Conservation (phyloP, 1,140 invertebrate species). For the Brachionus paranguensis region DNA sequence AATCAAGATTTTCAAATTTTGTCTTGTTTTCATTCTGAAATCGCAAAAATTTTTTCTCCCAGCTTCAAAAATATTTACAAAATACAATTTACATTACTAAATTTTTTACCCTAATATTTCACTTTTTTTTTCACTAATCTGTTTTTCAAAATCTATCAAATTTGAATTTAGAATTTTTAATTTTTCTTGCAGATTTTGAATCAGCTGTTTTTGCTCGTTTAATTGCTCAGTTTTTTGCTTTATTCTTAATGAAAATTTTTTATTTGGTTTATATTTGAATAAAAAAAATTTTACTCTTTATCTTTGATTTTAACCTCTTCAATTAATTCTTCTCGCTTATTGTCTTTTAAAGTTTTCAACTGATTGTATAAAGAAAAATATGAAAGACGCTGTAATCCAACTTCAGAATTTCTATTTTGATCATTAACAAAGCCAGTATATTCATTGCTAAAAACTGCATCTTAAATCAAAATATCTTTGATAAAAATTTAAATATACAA, state of each 20-base stretch:
- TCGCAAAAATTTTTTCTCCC: neutral
- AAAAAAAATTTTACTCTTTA: neutral
- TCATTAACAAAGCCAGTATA: neutral
- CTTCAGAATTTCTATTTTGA: neutral
- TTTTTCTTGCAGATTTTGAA: neutral
- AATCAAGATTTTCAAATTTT: neutral
- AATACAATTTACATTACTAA: neutral
- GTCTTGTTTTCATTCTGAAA: neutral
- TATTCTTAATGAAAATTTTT: neutral
- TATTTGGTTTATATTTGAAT: neutral
- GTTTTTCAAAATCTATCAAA: neutral
- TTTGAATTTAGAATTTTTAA: neutral
- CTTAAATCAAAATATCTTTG: neutral
- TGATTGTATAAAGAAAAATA: neutral
- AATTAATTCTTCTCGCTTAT: neutral
- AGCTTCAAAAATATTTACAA: neutral
- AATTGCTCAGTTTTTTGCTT: neutral
- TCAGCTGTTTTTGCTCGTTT: neutral
- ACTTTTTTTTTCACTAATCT: neutral
- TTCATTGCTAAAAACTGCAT: slow-evolving; percentile 27
- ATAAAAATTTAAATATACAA: neutral
- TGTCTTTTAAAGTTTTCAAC: neutral
- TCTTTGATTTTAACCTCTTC: slow-evolving; percentile 4
- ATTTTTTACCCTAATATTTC: neutral
- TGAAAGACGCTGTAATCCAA: neutral